These are phyloP conservation scores for Tinea trinotella DNA, from an alignment of 2,888 invertebrate genomes.

Conservation along the genomic window DNA sequence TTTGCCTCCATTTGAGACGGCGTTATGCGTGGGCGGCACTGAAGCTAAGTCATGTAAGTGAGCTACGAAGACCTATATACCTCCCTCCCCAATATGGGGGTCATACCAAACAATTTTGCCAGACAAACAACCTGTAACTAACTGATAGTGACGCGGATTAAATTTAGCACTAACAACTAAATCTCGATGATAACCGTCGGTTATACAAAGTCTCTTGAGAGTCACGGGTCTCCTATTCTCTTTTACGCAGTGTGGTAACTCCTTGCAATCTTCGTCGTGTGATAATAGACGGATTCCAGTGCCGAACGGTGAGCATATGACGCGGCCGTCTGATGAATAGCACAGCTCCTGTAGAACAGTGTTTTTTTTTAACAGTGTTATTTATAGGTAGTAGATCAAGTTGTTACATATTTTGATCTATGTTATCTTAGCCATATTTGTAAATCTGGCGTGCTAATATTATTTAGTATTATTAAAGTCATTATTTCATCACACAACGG, in stretches of 20 bases:
- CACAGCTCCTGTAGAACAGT: constrained; percentile 88
- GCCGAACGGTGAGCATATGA: constrained; percentile 92
- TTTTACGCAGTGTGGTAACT: constrained; percentile 77
- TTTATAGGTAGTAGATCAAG: too few relatives aligned
- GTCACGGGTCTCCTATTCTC: constrained; percentile 26
- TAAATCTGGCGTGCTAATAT: too few relatives aligned
- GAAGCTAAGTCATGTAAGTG: too few relatives aligned
- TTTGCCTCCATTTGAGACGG: too few relatives aligned
- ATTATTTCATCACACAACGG: too few relatives aligned
- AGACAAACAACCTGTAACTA: constrained; percentile 92
- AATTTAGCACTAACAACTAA: constrained; percentile 92
- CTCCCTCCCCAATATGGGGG: constrained; percentile 69
- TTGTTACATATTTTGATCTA: too few relatives aligned
- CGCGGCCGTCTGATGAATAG: constrained; percentile 90
- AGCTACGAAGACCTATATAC: background rate
- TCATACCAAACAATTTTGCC: constrained; percentile 94
- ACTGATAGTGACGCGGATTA: constrained; percentile 86
- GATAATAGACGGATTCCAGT: constrained; percentile 89
- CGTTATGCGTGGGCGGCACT: too few relatives aligned
- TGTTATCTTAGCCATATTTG: too few relatives aligned
- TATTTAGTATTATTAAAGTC: too few relatives aligned
- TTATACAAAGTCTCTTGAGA: constrained; percentile 74
- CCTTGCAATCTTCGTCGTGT: constrained; percentile 83
- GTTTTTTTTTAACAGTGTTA: too few relatives aligned
- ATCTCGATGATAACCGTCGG: constrained; percentile 82